Percentiles rank a stretch among this genome's conserved stretches.
Evolutionary conservation across 2,888 invertebrate species (phyloP).

Genomic region (Phasia obesa): DNA sequence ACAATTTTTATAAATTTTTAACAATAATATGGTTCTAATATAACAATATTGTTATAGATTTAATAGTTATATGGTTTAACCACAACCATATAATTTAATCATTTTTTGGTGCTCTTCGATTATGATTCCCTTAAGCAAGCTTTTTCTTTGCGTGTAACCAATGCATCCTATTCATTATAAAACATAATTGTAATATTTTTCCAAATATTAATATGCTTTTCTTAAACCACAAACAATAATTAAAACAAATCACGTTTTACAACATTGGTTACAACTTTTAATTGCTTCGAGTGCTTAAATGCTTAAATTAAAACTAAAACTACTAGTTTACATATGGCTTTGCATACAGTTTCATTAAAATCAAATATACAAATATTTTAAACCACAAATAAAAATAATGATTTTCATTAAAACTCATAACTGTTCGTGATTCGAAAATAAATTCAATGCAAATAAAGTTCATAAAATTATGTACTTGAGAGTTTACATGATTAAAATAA

Average conservation of each 20-base stretch:
- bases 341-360: conserved; percentile 4
- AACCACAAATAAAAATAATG: neutral
- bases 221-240: neutral
- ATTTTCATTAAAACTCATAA: conserved; percentile 34
- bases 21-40: no score
- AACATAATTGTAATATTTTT: no score
- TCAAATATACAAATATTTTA: neutral
- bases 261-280: neutral
- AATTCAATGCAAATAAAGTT: neutral
- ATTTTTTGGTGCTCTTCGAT: no score
- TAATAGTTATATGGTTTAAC: no score
- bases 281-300: conserved; percentile 13
- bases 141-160: no score
- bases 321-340: neutral
- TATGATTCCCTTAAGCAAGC: no score
- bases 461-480: conserved; percentile 1
- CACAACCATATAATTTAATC: no score
- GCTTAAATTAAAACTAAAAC: conserved; percentile 4
- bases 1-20: no score
- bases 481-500: neutral
- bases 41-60: no score
- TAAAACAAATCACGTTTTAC: conserved; percentile 2
- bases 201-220: no score
- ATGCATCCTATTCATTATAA: no score
- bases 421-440: conserved; percentile 23